Percentiles rank a stretch among this genome's conserved stretches.
phyloP scores from a whole-genome alignment of 2,113 vertebrate species.

The Actenoides lindsayi region DNA sequence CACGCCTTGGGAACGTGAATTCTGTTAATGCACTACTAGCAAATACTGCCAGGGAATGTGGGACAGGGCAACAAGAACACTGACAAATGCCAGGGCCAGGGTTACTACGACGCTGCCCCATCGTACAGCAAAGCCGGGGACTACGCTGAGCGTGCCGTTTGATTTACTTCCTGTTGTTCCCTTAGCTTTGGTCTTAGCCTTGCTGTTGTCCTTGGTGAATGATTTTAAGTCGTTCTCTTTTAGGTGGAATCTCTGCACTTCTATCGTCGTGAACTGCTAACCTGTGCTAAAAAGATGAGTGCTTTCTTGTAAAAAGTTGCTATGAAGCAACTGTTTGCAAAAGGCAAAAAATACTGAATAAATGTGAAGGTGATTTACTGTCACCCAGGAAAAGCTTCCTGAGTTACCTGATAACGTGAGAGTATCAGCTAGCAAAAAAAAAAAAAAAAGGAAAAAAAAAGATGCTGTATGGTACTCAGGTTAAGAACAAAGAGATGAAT shows the following conservation, averaged over 20 bases:
- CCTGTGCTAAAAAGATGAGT: background rate
- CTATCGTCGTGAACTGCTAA: background rate
- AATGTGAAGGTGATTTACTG: background rate
- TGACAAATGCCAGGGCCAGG: background rate
- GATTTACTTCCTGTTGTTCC: background rate
- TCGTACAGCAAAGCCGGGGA: background rate
- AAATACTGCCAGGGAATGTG: background rate
- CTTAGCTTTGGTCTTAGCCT: background rate
- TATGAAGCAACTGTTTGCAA: background rate
- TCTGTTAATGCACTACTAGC: slow-evolving; percentile 45
- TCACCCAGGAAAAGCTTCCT: background rate
- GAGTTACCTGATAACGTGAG: background rate
- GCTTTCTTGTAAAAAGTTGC: background rate
- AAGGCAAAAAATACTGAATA: background rate
- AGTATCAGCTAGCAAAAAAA: background rate
- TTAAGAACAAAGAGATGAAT: background rate
- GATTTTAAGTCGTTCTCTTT: background rate
- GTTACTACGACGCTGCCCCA: background rate
- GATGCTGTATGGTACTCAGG: background rate
- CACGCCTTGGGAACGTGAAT: slow-evolving; percentile 1
- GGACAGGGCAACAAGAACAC: background rate
- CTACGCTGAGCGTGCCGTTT: background rate
- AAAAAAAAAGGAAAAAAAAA: background rate
- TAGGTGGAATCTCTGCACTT: background rate
- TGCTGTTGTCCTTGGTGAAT: background rate